A percentile compares a stretch with the other conserved stretches of the same genome.
phyloP scores from a whole-genome alignment of 2,888 invertebrate species.

The Morpho achilles region DNA sequence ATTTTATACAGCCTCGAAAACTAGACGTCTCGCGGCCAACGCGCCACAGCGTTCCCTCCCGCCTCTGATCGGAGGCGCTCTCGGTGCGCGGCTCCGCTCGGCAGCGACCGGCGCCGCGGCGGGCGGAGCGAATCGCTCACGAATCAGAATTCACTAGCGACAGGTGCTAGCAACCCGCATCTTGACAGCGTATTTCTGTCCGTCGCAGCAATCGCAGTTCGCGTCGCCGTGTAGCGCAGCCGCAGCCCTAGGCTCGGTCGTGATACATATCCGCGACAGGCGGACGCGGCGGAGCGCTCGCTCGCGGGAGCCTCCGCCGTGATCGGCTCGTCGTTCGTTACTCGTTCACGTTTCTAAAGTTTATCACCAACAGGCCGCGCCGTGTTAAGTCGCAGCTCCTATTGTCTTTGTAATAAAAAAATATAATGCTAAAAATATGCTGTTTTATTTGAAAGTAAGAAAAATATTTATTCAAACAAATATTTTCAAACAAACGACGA shows the following conservation, averaged over 20 bases:
- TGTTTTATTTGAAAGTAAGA: constrained; percentile 34
- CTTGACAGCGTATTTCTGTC: no score
- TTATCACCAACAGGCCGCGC: constrained; percentile 34
- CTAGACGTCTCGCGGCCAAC: not conserved
- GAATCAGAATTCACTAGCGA: no score
- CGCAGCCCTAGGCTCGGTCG: no score
- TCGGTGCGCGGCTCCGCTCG: not conserved
- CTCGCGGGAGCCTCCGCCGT: constrained; percentile 5
- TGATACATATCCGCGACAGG: no score
- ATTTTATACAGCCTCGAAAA: not conserved
- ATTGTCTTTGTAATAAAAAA: constrained; percentile 50
- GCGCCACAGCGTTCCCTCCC: not conserved
- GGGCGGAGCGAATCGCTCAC: not conserved
- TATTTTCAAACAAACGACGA: no score
- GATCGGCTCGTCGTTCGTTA: constrained; percentile 33
- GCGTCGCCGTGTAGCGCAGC: no score
- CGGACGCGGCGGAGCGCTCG: no score
- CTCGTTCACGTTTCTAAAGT: constrained; percentile 64
- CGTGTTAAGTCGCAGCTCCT: constrained; percentile 33
- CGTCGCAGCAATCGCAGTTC: no score
- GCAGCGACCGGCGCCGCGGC: not conserved
- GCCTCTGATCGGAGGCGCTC: no score
- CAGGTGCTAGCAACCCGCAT: no score
- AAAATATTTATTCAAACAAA: no score
- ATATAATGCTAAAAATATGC: constrained; percentile 43